Evolutionary conservation across 2,797 vertebrate species (phyloP).

Genomic region (Lophius americanus): DNA sequence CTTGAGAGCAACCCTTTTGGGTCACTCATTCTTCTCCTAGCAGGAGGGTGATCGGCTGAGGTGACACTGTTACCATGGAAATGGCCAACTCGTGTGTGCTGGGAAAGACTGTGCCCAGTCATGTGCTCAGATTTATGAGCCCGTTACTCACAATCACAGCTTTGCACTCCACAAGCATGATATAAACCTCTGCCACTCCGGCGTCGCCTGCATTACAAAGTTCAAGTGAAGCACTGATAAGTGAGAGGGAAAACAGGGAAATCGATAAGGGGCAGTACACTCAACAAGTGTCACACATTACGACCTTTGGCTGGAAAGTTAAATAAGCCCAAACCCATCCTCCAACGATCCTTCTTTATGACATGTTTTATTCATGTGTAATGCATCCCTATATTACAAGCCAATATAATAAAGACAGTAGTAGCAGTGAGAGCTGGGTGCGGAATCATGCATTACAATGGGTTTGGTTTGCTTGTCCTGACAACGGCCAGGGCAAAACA

Average conservation of each 20-base stretch:
- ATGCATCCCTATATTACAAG: slow-evolving; percentile 18
- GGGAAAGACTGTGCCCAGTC: slow-evolving; percentile 5
- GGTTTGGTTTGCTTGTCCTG: slow-evolving; percentile 6
- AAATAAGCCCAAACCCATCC: slow-evolving; percentile 51
- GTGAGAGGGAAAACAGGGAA: slow-evolving; percentile 52
- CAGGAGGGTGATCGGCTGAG: slow-evolving; percentile 35
- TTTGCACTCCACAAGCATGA: slow-evolving; percentile 23
- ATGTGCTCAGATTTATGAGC: slow-evolving; percentile 34
- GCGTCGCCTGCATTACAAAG: slow-evolving; percentile 56
- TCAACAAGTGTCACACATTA: slow-evolving; percentile 53
- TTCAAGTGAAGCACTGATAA: slow-evolving; percentile 66
- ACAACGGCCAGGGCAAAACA: slow-evolving; percentile 27
- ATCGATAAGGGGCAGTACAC: slow-evolving; percentile 35
- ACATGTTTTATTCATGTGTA: slow-evolving; percentile 3
- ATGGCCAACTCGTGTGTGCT: slow-evolving; percentile 12
- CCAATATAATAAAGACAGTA: slow-evolving; percentile 15
- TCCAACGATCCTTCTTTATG: slow-evolving; percentile 14
- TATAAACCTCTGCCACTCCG: slow-evolving; percentile 8
- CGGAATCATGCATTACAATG: slow-evolving; percentile 4
- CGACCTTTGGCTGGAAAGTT: slow-evolving; percentile 69
- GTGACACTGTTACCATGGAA: slow-evolving; percentile 22
- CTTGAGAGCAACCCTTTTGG: slow-evolving; percentile 1
- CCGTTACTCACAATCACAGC: slow-evolving; percentile 17
- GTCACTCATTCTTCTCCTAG: slow-evolving; percentile 30
- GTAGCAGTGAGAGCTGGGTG: slow-evolving; percentile 16